Base-by-base conservation (phyloP, 2,888 invertebrate genomes). In the Clostera curtula region DNA sequence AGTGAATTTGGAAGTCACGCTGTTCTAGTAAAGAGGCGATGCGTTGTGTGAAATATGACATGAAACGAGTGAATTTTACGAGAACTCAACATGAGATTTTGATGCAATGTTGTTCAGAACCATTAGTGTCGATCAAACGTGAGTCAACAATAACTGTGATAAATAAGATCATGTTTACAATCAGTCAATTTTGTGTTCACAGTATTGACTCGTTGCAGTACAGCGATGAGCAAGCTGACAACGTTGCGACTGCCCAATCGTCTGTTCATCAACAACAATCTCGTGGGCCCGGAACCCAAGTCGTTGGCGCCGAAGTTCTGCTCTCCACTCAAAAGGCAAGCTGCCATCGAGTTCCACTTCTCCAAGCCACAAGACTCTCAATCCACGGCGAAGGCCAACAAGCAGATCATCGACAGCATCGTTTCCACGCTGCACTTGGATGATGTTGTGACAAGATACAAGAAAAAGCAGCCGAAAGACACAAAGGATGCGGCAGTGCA, bases 291-390 rank as follows among this genome's bases (percentile, higher is more conserved):
- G 8, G 71, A 72, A 20, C 48, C 39, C 6, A 72, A 73, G 39
- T 44, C 53, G 25, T 43, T 73, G 24, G 40, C 51, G 7, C 62
- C 68, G 1, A 70, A 70, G 45, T 79, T 50, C 49, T 69, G 72
- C 45, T 83, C 82, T 7, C 83, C 83, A 5, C 53, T 83, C 52
- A 83, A 83, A 57, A 68, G 77, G 33, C 72, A 75, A 40, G 55
- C 54, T 1, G 36, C 55, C 2, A 51, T 72, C 8, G 69, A 77
- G 32, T 80, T 77, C 48, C 59, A 67, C 40, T 80, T 74, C 41
- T 76, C 77, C 6, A 71, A 66, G 40, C 40, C 43, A 3, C 53
- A 45, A 24, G 51, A 43, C 1, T 36, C 54, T n/a, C n/a, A n/a
- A 4, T 49, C 58, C 1, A 38, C 56, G 10, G 47, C 49, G 2